Base-by-base conservation (phyloP, 2,888 invertebrate genomes). In the Abscondita cerata region DNA sequence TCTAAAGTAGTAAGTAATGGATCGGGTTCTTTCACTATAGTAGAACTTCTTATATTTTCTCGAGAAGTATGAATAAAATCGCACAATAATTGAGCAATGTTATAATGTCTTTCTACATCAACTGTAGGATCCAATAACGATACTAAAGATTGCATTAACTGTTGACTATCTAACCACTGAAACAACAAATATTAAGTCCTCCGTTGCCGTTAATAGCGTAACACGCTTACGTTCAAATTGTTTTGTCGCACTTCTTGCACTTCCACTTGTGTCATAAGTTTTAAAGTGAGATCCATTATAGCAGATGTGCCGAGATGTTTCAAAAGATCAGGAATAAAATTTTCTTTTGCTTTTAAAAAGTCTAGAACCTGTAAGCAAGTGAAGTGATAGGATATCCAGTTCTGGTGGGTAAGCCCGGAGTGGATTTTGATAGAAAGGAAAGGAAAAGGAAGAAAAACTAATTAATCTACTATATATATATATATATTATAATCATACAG, bases 221-320 rank as follows among this genome's bases (percentile, higher is more conserved):
- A 25, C 13, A 34, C 2, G 79, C 83, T 85, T 81, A 90, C 90
- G 77, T 86, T 86, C 73, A 88, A 83, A 75, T 91, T 85, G 81
- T 87, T 89, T 76, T 86, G 85, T 73, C 89, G 86, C 78, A 89
- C 86, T 72, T 90, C 89, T 68, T 83, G 84, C 65, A 89, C 90
- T 78, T 92, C 91, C 55, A 96, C 90, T 73, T 91, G 87, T 68
- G 91, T 91, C 80, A 95, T 89, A 78, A 93, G 88, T 81, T 93
- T 92, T 75, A 90, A 84, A 79, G 95, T 88, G 73, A 95, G 87
- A 86, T 98, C 96, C 85, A 95, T 95, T 75, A 97, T 92, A 73
- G 96, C 96, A 18, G 96, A 96, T 50, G 96, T 96, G 75, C 93
- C 91, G 77, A 97, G 87, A 84, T 98, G 96, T 75, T 90, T 89